These are phyloP conservation scores for Polydrusus pterygomalis DNA, from an alignment of 2,888 invertebrate genomes.

Conservation along the genomic window DNA sequence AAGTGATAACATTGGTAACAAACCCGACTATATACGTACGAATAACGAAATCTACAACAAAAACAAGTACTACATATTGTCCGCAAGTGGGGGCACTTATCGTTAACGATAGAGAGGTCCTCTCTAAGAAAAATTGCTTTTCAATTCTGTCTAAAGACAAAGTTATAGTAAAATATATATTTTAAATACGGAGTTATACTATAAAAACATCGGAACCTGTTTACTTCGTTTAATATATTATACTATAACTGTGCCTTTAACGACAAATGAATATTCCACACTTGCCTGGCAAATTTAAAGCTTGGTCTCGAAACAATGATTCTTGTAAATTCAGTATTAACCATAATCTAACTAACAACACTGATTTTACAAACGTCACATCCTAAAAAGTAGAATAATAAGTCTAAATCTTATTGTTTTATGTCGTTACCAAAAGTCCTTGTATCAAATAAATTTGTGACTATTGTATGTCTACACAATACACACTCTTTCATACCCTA, in stretches of 20 bases:
- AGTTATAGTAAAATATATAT: neutral
- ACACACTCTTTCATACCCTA: conserved; percentile 1
- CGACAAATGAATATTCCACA: neutral
- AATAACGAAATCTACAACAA: conserved; percentile 29
- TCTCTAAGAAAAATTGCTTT: conserved; percentile 12
- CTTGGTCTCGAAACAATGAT: conserved; percentile 55
- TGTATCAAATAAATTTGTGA: conserved; percentile 30
- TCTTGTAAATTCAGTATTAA: conserved; percentile 18
- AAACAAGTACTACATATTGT: conserved; percentile 63
- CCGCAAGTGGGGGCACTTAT: conserved; percentile 68
- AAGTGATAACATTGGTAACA: conserved; percentile 21
- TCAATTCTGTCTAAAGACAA: conserved; percentile 2
- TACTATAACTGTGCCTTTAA: neutral
- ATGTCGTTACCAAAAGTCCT: conserved; percentile 20
- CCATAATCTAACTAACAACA: conserved; percentile 1
- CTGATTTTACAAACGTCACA: conserved; percentile 3
- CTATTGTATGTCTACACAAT: conserved; percentile 26
- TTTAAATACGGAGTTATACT: neutral
- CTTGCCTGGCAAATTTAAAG: conserved; percentile 52
- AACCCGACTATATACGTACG: conserved; percentile 30
- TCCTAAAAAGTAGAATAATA: conserved; percentile 20
- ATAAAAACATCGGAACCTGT: neutral
- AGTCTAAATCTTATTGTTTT: conserved; percentile 21
- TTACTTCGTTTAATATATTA: neutral
- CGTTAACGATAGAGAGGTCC: conserved; percentile 32